Conservation (phyloP, 2,113 vertebrate genomes). For the Sterrhoptilus dennistouni region DNA sequence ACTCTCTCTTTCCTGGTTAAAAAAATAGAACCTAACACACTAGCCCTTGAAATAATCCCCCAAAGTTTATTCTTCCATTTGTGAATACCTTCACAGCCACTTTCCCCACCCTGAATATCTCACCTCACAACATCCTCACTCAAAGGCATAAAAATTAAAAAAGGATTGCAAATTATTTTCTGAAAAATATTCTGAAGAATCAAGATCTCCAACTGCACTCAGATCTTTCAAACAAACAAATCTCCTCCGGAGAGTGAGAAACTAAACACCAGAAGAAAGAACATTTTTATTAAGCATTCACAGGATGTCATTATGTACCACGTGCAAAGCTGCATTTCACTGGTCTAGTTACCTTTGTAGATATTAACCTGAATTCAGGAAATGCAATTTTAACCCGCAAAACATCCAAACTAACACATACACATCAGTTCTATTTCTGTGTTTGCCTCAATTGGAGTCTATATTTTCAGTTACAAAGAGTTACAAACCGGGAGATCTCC, state of each 20-base stretch:
- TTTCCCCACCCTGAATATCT: background rate
- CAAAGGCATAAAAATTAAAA: background rate
- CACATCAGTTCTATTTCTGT: accelerated
- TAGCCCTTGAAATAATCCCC: background rate
- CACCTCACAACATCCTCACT: background rate
- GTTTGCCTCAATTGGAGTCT: background rate
- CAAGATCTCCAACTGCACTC: background rate
- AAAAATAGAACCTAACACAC: background rate
- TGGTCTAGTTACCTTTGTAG: background rate
- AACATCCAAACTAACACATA: background rate
- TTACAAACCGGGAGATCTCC: background rate
- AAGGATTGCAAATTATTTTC: background rate
- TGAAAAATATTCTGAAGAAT: background rate
- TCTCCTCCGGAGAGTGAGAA: background rate
- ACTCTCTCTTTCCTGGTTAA: background rate
- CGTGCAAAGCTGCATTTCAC: background rate
- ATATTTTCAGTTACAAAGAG: background rate
- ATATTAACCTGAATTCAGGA: background rate
- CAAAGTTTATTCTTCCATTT: background rate
- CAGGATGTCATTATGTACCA: background rate
- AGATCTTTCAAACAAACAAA: background rate
- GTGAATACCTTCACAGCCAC: background rate
- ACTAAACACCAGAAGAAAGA: background rate
- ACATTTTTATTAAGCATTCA: background rate
- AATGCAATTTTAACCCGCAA: background rate